These are phyloP conservation scores for Leptinotarsa lineolata DNA, from an alignment of 1,140 invertebrate species.

Conservation along the genomic window DNA sequence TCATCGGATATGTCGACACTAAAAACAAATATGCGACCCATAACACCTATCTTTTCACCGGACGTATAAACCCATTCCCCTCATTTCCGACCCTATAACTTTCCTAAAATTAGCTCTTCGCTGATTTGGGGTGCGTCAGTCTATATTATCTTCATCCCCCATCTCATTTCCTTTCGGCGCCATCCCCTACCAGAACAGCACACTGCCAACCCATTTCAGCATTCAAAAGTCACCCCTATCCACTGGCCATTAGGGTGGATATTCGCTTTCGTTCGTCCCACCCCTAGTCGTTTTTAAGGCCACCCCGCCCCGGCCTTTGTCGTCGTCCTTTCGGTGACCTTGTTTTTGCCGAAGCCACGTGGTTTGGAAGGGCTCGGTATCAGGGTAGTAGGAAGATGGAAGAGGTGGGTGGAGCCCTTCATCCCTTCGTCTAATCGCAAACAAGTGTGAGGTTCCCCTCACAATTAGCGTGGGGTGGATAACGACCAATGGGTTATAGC, in stretches of 20 bases:
- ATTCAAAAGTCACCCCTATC: slow-evolving; percentile 17
- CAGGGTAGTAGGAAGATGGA: slow-evolving; percentile 37
- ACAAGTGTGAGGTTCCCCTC: slow-evolving; percentile 15
- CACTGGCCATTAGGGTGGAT: slow-evolving; percentile 24
- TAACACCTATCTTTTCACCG: neutral
- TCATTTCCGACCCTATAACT: slow-evolving; percentile 21
- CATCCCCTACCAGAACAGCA: slow-evolving; percentile 12
- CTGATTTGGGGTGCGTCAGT: neutral
- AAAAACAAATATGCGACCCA: slow-evolving; percentile 1
- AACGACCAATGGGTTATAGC: slow-evolving; percentile 26
- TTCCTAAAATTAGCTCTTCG: slow-evolving; percentile 20
- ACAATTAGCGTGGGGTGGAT: slow-evolving; percentile 23
- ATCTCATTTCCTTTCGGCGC: slow-evolving; percentile 6
- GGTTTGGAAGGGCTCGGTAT: slow-evolving; percentile 33
- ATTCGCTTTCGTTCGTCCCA: slow-evolving; percentile 17
- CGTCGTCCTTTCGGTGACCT: slow-evolving; percentile 24
- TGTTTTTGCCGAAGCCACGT: slow-evolving; percentile 28
- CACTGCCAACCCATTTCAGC: slow-evolving; percentile 4
- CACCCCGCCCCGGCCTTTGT: neutral
- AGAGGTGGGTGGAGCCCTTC: slow-evolving; percentile 35
- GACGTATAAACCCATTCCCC: slow-evolving; percentile 2
- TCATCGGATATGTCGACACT: neutral
- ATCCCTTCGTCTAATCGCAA: slow-evolving; percentile 26
- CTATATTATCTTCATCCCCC: neutral
- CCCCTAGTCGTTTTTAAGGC: slow-evolving; percentile 9